phyloP scores from a whole-genome alignment of 2,888 invertebrate species.

The Nomada ferruginata region DNA sequence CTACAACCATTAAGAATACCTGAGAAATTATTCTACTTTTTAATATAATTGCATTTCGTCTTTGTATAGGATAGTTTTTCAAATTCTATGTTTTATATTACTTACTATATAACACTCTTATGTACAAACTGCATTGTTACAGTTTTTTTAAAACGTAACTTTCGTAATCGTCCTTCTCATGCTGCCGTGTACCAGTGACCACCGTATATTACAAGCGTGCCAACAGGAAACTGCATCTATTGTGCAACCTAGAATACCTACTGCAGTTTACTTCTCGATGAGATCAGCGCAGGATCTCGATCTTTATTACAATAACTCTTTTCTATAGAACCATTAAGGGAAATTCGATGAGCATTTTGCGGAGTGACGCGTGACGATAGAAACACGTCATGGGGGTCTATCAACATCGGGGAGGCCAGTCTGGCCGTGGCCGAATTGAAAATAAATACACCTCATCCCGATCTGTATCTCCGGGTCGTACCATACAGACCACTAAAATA shows the following conservation, averaged over 20 bases:
- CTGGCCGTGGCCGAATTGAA: slow-evolving; percentile 83
- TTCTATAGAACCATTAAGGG: neutral
- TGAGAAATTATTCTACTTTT: too few relatives aligned
- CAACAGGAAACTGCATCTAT: slow-evolving; percentile 43
- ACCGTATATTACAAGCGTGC: slow-evolving; percentile 12
- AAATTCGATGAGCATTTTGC: neutral
- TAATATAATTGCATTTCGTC: too few relatives aligned
- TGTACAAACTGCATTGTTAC: neutral
- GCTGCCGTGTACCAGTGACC: slow-evolving; percentile 14
- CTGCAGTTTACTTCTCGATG: neutral
- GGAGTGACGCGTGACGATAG: slow-evolving; percentile 14
- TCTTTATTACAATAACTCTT: neutral
- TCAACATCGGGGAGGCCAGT: slow-evolving; percentile 44
- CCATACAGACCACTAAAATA: slow-evolving; percentile 75
- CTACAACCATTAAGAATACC: too few relatives aligned
- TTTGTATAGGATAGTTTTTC: too few relatives aligned
- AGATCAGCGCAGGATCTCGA: neutral
- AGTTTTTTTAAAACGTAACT: slow-evolving; percentile 8
- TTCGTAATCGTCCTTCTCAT: slow-evolving; percentile 44
- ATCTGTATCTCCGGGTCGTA: slow-evolving; percentile 59
- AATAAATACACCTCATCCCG: slow-evolving; percentile 77
- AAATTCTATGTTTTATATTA: too few relatives aligned
- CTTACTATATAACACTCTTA: neutral
- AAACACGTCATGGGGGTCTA: slow-evolving; percentile 47
- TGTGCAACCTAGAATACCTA: slow-evolving; percentile 27